Conservation (phyloP, 2,113 vertebrate species). For the Aegotheles bennettii region DNA sequence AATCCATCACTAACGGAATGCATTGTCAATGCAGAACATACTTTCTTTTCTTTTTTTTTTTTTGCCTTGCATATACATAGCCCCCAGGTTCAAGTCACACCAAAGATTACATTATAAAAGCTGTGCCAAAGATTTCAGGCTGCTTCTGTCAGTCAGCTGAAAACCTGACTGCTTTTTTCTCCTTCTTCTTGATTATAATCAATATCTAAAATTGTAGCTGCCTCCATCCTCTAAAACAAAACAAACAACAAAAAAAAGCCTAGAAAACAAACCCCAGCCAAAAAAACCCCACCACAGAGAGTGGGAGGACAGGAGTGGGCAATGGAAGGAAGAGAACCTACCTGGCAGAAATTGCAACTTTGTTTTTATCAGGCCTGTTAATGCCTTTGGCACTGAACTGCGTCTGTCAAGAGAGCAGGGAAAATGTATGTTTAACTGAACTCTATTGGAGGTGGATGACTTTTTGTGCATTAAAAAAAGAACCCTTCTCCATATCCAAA, state of each 20-base stretch:
- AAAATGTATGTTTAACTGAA: not conserved
- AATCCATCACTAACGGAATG: slow-evolving; percentile 87
- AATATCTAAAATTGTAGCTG: slow-evolving; percentile 56
- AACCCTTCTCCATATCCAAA: not conserved
- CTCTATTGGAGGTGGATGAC: not conserved
- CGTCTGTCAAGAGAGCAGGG: not conserved
- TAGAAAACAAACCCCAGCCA: not conserved
- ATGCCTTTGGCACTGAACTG: not conserved
- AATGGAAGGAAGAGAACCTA: not conserved
- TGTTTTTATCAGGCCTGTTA: not conserved
- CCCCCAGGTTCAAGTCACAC: slow-evolving; percentile 74
- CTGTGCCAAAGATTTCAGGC: slow-evolving; percentile 64
- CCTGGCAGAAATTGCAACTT: not conserved
- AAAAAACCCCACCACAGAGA: not conserved
- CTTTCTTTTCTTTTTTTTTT: slow-evolving; percentile 50
- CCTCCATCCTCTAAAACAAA: not conserved
- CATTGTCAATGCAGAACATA: slow-evolving; percentile 75
- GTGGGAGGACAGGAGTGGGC: not conserved
- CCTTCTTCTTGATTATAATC: slow-evolving; percentile 34
- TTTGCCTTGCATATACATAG: slow-evolving; percentile 70
- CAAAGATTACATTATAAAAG: slow-evolving; percentile 67
- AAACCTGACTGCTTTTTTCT: slow-evolving; percentile 33
- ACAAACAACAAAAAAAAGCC: too few species aligned
- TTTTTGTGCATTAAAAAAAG: not conserved
- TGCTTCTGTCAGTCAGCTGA: slow-evolving; percentile 59